Evolutionary conservation across 1,140 invertebrate species (phyloP).

Genomic region (Calliopsis andreniformis): DNA sequence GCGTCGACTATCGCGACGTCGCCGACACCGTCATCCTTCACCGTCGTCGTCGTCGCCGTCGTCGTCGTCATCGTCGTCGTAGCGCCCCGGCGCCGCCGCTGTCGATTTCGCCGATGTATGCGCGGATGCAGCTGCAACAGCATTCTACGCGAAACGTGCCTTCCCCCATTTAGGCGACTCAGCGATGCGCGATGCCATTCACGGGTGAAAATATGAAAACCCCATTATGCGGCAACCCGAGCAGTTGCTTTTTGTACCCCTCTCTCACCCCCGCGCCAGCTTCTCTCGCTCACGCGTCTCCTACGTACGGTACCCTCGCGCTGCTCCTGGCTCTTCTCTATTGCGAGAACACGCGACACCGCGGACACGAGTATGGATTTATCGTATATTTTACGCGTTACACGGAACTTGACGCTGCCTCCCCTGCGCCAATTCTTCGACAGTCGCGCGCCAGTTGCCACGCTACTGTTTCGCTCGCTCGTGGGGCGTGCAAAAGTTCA

Average conservation of each 20-base stretch:
- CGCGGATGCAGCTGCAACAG: slow-evolving; percentile 39
- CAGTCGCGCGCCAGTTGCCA: no score
- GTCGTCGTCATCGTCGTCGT: neutral
- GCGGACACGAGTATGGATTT: slow-evolving; percentile 64
- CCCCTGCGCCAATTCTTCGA: no score
- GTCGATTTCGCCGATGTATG: slow-evolving; percentile 45
- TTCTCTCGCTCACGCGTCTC: neutral
- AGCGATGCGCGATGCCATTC: slow-evolving; percentile 77
- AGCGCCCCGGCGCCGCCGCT: neutral
- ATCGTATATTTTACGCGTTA: slow-evolving; percentile 73
- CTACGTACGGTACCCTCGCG: neutral
- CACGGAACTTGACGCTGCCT: slow-evolving; percentile 55
- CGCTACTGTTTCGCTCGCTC: no score
- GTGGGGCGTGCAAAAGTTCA: no score
- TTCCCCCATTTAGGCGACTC: slow-evolving; percentile 72
- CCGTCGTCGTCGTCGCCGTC: neutral
- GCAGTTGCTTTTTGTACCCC: slow-evolving; percentile 45
- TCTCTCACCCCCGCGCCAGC: neutral
- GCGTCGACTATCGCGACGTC: neutral
- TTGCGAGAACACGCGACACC: slow-evolving; percentile 20
- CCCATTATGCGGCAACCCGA: slow-evolving; percentile 65
- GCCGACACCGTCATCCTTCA: slow-evolving; percentile 4
- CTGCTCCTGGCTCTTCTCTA: neutral
- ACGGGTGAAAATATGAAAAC: slow-evolving; percentile 75
- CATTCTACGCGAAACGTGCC: slow-evolving; percentile 45